These are phyloP conservation scores for Odontocolon sp. DNA, from an alignment of 2,888 invertebrate genomes.

Conservation along the genomic window DNA sequence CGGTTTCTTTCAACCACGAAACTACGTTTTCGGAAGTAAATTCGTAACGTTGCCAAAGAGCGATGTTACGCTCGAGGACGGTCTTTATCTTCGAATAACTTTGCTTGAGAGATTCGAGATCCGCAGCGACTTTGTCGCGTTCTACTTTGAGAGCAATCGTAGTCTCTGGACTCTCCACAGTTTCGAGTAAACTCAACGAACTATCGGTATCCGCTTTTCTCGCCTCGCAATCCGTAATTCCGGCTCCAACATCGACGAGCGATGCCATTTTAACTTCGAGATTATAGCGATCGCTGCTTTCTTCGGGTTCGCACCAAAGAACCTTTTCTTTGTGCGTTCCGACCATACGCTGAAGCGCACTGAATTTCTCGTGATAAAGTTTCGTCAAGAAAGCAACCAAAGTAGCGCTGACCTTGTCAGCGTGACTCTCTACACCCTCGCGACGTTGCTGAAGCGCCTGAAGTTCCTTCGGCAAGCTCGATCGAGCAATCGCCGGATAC, in stretches of 20 bases:
- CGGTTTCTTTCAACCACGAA: conserved; percentile 90
- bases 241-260: conserved; percentile 88
- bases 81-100: conserved; percentile 87
- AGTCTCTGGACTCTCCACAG: conserved; percentile 88
- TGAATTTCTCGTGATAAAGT: conserved; percentile 92
- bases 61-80: conserved; percentile 87
- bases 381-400: conserved; percentile 92
- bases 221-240: conserved; percentile 87
- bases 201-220: conserved; percentile 87
- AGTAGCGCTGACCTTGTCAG: conserved; percentile 88
- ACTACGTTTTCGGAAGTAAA: conserved; percentile 87
- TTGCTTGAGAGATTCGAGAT: conserved; percentile 87
- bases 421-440: conserved; percentile 89
- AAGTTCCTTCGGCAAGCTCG: conserved; percentile 90
- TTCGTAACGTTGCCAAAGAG: conserved; percentile 92
- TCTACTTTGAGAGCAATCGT: conserved; percentile 86
- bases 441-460: conserved; percentile 92
- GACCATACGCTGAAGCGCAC: conserved; percentile 90
- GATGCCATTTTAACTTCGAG: conserved; percentile 94
- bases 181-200: conserved; percentile 87
- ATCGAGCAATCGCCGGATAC: conserved; percentile 90
- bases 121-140: conserved; percentile 86
- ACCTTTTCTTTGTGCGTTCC: conserved; percentile 93
- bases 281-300: conserved; percentile 94
- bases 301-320: conserved; percentile 94